Conservation (phyloP, 2,888 invertebrate species). For the Agonopterix heracliana region DNA sequence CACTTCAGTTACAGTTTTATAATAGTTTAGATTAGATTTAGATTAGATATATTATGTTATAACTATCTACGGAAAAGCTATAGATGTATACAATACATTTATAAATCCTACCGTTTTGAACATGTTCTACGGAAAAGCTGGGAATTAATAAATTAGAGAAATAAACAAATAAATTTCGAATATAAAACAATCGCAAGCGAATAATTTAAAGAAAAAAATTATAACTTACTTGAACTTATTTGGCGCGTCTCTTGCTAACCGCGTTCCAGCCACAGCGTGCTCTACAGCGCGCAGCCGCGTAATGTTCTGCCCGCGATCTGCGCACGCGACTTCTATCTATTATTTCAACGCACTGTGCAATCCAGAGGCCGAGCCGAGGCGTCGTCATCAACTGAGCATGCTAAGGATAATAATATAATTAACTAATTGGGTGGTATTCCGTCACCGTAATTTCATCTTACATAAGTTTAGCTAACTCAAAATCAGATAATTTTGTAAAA, state of each 20-base stretch:
- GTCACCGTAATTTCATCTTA: not conserved
- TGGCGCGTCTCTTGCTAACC: constrained; percentile 7
- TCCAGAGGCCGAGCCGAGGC: not conserved
- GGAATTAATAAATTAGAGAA: too few species aligned
- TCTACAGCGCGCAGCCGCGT: constrained; percentile 3
- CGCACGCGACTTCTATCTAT: constrained; percentile 4
- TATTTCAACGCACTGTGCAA: constrained; percentile 6
- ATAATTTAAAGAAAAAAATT: not conserved
- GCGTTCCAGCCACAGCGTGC: constrained; percentile 1
- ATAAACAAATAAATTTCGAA: not conserved
- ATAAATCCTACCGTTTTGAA: too few species aligned
- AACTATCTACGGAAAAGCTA: too few species aligned
- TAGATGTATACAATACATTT: too few species aligned
- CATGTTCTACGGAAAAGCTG: too few species aligned
- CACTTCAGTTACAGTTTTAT: too few species aligned
- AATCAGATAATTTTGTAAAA: constrained; percentile 8
- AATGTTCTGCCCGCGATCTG: not conserved
- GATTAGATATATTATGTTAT: too few species aligned
- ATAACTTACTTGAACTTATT: not conserved
- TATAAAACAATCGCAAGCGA: not conserved
- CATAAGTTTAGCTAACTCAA: constrained; percentile 1
- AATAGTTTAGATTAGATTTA: too few species aligned
- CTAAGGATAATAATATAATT: constrained; percentile 5
- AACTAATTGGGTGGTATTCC: not conserved
- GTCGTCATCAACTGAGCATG: not conserved